phyloP scores from a whole-genome alignment of 2,888 invertebrate genomes.

The Volucella inanis region DNA sequence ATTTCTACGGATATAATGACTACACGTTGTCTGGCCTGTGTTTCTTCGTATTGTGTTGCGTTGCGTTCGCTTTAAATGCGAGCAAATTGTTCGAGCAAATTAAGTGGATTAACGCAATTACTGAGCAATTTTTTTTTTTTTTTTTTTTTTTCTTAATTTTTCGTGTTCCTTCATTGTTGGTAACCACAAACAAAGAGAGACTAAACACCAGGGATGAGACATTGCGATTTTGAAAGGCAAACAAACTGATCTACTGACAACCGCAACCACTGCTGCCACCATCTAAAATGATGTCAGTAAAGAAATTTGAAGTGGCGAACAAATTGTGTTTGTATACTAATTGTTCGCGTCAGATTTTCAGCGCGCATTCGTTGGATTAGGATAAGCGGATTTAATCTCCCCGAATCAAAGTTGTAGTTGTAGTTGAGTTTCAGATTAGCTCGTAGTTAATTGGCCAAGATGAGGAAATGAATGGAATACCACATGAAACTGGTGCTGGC shows the following conservation, averaged over 20 bases:
- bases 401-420: too few species aligned
- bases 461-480: not conserved
- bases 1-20: not conserved
- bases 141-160: constrained; percentile 30
- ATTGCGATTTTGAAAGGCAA: constrained; percentile 8
- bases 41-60: constrained; percentile 20
- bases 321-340: constrained; percentile 46
- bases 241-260: constrained; percentile 55
- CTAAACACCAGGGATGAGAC: not conserved
- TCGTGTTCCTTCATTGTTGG: constrained; percentile 4
- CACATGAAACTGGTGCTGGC: constrained; percentile 19
- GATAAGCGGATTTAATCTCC: constrained; percentile 50
- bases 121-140: constrained; percentile 39
- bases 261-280: constrained; percentile 32
- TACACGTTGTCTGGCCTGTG: not conserved
- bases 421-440: not conserved
- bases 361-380: constrained; percentile 52
- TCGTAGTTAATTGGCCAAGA: not conserved
- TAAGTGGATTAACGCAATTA: constrained; percentile 71
- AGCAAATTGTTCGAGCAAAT: constrained; percentile 66
- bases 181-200: constrained; percentile 15
- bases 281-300: constrained; percentile 56
- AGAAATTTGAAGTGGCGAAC: constrained; percentile 30
- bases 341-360: constrained; percentile 60
- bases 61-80: constrained; percentile 54